A percentile compares a stretch with the other conserved stretches of the same genome.
phyloP scores from a whole-genome alignment of 2,888 invertebrate genomes.

The Apoderus coryli region DNA sequence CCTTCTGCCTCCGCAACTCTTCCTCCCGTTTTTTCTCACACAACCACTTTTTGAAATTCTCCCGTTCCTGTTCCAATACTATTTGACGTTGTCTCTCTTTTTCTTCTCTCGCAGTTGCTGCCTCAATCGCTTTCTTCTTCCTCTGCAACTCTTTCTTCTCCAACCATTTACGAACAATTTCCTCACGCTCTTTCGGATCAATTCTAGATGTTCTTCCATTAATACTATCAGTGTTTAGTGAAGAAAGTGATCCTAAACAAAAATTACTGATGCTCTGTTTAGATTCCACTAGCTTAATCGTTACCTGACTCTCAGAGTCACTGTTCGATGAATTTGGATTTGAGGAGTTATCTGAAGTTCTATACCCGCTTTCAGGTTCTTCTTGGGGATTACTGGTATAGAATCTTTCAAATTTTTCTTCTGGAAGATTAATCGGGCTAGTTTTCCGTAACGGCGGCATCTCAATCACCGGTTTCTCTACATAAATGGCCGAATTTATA shows the following conservation, averaged over 20 bases:
- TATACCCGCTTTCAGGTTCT: conserved; percentile 17
- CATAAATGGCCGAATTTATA: conserved; percentile 46
- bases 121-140: conserved; percentile 22
- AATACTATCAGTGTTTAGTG: conserved; percentile 14
- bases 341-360: not conserved
- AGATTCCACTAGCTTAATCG: conserved; percentile 12
- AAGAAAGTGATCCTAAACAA: conserved; percentile 16
- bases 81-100: conserved; percentile 28
- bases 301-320: conserved; percentile 16
- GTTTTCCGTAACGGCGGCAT: conserved; percentile 21
- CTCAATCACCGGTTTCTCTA: conserved; percentile 33
- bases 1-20: conserved; percentile 29
- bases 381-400: conserved; percentile 7
- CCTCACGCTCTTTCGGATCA: conserved; percentile 18
- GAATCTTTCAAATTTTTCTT: no score
- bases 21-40: conserved; percentile 29
- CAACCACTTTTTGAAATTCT: conserved; percentile 37
- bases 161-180: conserved; percentile 31
- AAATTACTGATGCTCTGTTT: conserved; percentile 12
- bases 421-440: conserved; percentile 16
- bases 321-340: conserved; percentile 12
- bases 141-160: conserved; percentile 28
- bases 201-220: conserved; percentile 12
- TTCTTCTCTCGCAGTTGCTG: conserved; percentile 23
- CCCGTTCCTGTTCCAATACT: conserved; percentile 29